A percentile compares a stretch with the other conserved stretches of the same genome.
phyloP scores from a whole-genome alignment of 2,888 invertebrate species.

The Noctua comes region DNA sequence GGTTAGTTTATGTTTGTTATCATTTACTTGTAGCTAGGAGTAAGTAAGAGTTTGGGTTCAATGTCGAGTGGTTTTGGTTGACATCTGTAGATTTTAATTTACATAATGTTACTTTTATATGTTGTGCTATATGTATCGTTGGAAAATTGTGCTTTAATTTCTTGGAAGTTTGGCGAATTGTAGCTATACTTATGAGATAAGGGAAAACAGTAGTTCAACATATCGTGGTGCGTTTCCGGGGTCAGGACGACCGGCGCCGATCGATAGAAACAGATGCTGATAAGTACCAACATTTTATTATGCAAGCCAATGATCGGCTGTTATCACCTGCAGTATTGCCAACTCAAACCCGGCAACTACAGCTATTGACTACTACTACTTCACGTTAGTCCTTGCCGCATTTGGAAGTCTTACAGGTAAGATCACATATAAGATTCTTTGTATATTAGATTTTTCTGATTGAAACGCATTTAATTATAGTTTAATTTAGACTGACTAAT shows the following conservation, averaged over 20 bases:
- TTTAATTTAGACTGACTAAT: background rate
- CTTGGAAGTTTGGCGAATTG: background rate
- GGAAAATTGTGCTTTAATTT: background rate
- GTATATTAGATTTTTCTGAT: background rate
- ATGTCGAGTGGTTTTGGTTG: background rate
- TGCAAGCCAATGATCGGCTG: background rate
- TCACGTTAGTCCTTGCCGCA: background rate
- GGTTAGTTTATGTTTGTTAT: constrained; percentile 13
- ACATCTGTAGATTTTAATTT: background rate
- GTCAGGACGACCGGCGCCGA: background rate
- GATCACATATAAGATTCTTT: background rate
- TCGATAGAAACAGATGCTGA: constrained; percentile 32
- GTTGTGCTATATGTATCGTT: background rate
- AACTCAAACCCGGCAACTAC: background rate
- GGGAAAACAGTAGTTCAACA: background rate
- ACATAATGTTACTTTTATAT: background rate
- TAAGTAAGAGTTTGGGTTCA: background rate
- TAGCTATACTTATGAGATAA: background rate
- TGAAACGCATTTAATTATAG: background rate
- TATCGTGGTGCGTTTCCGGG: constrained; percentile 9
- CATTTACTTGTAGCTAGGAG: background rate
- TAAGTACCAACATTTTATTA: background rate
- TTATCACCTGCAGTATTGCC: constrained; percentile 15
- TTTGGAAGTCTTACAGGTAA: constrained; percentile 14
- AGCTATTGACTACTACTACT: background rate